phyloP scores from a whole-genome alignment of 2,888 invertebrate species.

The Apotomis capreana region DNA sequence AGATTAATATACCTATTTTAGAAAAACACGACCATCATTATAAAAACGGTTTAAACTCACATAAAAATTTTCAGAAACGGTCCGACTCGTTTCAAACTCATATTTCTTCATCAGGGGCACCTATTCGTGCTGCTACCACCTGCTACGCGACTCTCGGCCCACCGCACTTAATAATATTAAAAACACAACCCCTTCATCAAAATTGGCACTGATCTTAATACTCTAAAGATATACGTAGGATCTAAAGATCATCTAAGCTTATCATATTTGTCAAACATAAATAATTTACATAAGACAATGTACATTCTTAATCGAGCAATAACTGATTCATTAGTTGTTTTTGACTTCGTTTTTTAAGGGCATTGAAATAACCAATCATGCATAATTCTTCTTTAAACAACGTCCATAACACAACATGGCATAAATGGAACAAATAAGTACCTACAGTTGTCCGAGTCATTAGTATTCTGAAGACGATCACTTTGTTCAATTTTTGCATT shows the following conservation, averaged over 20 bases:
- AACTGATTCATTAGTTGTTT: constrained; percentile 28
- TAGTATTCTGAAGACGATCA: constrained; percentile 31
- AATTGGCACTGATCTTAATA: not conserved
- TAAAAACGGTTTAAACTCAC: no score
- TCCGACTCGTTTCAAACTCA: no score
- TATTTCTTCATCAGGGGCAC: no score
- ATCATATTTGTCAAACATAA: not conserved
- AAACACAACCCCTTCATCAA: no score
- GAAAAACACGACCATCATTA: no score
- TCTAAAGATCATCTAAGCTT: not conserved
- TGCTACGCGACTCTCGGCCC: no score
- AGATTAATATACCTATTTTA: no score
- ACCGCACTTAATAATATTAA: no score
- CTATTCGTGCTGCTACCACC: no score
- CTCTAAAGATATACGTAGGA: not conserved
- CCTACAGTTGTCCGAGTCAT: constrained; percentile 24
- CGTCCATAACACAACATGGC: constrained; percentile 18
- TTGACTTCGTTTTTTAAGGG: constrained; percentile 21
- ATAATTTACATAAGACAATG: not conserved
- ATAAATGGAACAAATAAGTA: constrained; percentile 24
- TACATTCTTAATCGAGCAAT: constrained; percentile 3
- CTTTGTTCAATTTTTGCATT: constrained; percentile 20
- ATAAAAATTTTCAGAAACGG: no score
- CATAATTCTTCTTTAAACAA: constrained; percentile 23
- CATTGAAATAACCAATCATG: constrained; percentile 10